A percentile compares a stretch with the other conserved stretches of the same genome.
phyloP scores from a whole-genome alignment of 2,888 invertebrate genomes.

The Monoplex corrugatus region DNA sequence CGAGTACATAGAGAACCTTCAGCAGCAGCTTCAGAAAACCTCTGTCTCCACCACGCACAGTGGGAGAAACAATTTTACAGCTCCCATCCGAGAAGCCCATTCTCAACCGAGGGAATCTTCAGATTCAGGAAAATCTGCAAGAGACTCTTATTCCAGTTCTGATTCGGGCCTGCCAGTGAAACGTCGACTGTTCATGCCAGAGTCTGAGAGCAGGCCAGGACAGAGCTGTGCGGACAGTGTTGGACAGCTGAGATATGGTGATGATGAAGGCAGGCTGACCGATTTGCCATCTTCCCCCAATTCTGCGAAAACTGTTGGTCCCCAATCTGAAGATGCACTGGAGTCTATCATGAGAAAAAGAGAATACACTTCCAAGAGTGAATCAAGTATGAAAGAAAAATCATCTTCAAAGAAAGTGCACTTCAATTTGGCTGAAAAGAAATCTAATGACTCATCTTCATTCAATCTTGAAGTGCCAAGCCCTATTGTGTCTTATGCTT shows the following conservation, averaged over 20 bases:
- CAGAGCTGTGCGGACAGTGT: conserved; percentile 42
- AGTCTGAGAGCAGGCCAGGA: neutral
- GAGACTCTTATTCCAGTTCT: neutral
- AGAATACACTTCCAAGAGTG: neutral
- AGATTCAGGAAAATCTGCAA: neutral
- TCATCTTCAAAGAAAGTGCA: conserved; percentile 65
- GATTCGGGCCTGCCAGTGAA: conserved; percentile 44
- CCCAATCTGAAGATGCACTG: neutral
- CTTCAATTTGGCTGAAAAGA: conserved; percentile 66
- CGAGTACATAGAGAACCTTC: conserved; percentile 76
- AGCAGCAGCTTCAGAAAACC: conserved; percentile 65
- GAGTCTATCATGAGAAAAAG: conserved; percentile 50
- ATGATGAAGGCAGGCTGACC: neutral
- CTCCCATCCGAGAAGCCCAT: too few relatives aligned
- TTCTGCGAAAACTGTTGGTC: neutral
- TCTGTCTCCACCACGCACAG: neutral
- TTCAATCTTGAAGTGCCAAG: conserved; percentile 77
- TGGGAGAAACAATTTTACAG: too few relatives aligned
- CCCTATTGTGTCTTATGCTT: conserved; percentile 63
- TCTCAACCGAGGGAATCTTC: neutral
- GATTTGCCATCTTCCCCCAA: neutral
- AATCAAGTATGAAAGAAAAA: neutral
- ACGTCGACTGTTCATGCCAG: conserved; percentile 45
- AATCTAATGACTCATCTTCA: conserved; percentile 65
- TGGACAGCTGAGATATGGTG: neutral